Evolutionary conservation across 2,888 invertebrate species (phyloP).

Genomic region (Seira sanloemensis): DNA sequence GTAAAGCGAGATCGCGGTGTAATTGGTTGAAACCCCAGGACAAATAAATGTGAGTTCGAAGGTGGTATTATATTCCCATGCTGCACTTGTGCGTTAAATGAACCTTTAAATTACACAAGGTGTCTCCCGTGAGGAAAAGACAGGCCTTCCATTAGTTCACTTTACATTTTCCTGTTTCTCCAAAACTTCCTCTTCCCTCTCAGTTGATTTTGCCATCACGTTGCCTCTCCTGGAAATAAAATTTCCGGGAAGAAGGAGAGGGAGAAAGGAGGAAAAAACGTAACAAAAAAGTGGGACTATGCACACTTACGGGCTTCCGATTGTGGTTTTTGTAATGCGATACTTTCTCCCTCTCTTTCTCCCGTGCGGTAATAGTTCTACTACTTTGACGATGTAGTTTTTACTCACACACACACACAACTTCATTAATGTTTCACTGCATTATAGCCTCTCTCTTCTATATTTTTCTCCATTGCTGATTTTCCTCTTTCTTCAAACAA

Average conservation of each 20-base stretch:
- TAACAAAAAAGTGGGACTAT: conserved; percentile 11
- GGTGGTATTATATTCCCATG: conserved; percentile 5
- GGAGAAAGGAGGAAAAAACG: not conserved
- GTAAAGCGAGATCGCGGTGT: not conserved
- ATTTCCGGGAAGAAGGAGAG: not conserved
- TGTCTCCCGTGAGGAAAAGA: conserved; percentile 19
- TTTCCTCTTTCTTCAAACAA: conserved; percentile 19
- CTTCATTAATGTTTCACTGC: conserved; percentile 29
- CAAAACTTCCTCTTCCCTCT: conserved; percentile 1
- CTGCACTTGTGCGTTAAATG: conserved; percentile 20
- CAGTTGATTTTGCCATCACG: not conserved
- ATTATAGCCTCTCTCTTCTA: conserved; percentile 8
- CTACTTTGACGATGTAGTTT: not conserved
- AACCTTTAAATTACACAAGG: conserved; percentile 22
- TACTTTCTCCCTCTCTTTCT: not conserved
- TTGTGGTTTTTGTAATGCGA: conserved; percentile 14
- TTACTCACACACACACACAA: conserved; percentile 16
- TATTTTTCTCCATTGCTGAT: conserved; percentile 1
- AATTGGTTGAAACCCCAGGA: conserved; percentile 8
- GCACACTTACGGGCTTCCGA: conserved; percentile 16
- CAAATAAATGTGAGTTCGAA: conserved; percentile 4
- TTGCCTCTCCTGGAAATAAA: conserved; percentile 12
- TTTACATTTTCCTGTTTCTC: not conserved
- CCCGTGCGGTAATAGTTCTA: not conserved
- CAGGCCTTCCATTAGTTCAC: conserved; percentile 7